Base-by-base conservation (phyloP, 2,797 vertebrate species). In the Phrynocephalus forsythii region DNA sequence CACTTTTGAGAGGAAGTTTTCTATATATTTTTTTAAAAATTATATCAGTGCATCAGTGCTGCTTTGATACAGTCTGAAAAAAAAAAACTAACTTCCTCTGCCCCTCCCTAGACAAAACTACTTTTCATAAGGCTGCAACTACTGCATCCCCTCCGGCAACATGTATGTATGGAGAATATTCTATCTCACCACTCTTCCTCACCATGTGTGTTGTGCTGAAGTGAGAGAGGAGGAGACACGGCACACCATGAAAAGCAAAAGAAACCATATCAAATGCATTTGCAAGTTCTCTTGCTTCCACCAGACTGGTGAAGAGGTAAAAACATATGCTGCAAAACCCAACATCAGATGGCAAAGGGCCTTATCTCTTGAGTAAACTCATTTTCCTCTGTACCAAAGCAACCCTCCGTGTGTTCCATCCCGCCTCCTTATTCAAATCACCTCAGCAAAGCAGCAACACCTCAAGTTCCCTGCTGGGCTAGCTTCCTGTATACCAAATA, bases 401-500 rank as follows among this genome's bases (percentile, higher is more conserved):
- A 82, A 48, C 5, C 6, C 18, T 68, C 48, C n/a, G 44, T 0
- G 30, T 38, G 81, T 72, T 76, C 56, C 77, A 76, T n/a, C 33
- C 44, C 82, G 72, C 69, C 80, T 79, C 26, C 5, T 60, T 56
- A 18, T 76, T 75, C 26, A 86, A 85, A 86, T 77, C 48, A 56
- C 50, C 56, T 81, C 76, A 82, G 71, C 67, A 80, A 60, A 77
- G 79, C 88, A 82, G 71, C 50, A 75, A 86, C 79, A 82, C 79
- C 79, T 68, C 63, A 76, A 48, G n/a, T 86, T 44, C 79, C 89
- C 86, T 71, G 83, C 86, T 87, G 86, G 73, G 86, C 85, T 84
- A 66, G 79, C 79, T 90, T 90, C 89, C 89, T 87, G 89, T 82
- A 60, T 52, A 85, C 78, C 86, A 87, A 87, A 87, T 87, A 90